Evolutionary conservation across 1,140 invertebrate species (phyloP).

Genomic region (Pissodes strobi): DNA sequence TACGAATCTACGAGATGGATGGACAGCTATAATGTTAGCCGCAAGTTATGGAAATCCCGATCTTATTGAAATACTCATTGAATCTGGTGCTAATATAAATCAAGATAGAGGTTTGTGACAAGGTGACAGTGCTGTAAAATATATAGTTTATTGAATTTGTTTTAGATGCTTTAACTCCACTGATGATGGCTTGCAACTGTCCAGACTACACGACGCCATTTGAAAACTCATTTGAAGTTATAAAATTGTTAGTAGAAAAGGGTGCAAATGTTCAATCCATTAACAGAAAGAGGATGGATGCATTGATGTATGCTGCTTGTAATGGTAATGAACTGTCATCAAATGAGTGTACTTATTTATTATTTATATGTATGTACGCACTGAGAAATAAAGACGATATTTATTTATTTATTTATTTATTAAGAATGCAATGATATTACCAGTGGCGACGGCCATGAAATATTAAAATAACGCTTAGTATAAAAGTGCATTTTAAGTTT

Average conservation of each 20-base stretch:
- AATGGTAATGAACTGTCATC: slow-evolving; percentile 31
- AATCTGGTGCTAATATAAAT: slow-evolving; percentile 46
- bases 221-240: slow-evolving; percentile 37
- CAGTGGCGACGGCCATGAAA: background rate
- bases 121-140: background rate
- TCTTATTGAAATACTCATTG: slow-evolving; percentile 39
- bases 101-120: slow-evolving; percentile 37
- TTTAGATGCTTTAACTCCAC: slow-evolving; percentile 42
- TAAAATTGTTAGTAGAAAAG: slow-evolving; percentile 43
- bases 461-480: too few relatives aligned
- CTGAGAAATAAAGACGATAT: too few relatives aligned
- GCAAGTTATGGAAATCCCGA: slow-evolving; percentile 39
- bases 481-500: too few relatives aligned
- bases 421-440: too few relatives aligned
- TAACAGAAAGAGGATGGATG: slow-evolving; percentile 56
- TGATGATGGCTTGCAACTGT: slow-evolving; percentile 49
- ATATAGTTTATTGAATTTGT: too few relatives aligned
- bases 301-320: slow-evolving; percentile 59
- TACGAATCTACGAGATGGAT: slow-evolving; percentile 38
- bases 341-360: background rate
- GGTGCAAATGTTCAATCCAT: slow-evolving; percentile 53
- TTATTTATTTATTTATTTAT: background rate
- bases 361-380: background rate
- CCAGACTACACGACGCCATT: slow-evolving; percentile 36
- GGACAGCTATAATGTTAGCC: slow-evolving; percentile 46